Conservation (phyloP, 2,797 vertebrate species). For the Nyctibius grandis region DNA sequence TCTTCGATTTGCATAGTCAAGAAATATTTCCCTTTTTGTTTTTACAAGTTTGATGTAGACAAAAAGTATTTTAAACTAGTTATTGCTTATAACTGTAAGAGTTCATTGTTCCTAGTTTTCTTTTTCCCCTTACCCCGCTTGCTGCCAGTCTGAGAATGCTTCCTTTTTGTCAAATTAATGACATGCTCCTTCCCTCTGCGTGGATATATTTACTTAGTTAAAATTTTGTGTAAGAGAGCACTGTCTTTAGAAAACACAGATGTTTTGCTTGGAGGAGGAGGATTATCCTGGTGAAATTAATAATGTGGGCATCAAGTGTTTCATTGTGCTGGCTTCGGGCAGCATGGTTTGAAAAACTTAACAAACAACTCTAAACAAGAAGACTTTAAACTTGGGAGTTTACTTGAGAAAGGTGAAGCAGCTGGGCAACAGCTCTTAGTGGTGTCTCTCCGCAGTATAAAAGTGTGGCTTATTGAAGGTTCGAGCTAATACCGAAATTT, state of each 20-base stretch:
- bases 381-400: background rate
- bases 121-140: background rate
- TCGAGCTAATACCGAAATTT: background rate
- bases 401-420: background rate
- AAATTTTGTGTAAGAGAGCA: background rate
- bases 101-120: background rate
- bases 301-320: background rate
- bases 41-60: background rate
- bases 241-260: background rate
- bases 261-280: constrained; percentile 15
- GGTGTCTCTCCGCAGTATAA: background rate
- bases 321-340: background rate
- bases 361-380: background rate
- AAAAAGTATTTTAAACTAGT: background rate
- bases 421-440: background rate
- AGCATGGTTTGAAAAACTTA: background rate
- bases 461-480: background rate
- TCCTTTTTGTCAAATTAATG: background rate
- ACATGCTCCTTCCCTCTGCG: background rate
- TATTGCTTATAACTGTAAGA: background rate
- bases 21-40: constrained; percentile 23
- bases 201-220: background rate
- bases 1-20: constrained; percentile 43
- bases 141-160: background rate
- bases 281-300: constrained; percentile 2